phyloP scores from a whole-genome alignment of 2,797 vertebrate species.

The Poecilia wingei region DNA sequence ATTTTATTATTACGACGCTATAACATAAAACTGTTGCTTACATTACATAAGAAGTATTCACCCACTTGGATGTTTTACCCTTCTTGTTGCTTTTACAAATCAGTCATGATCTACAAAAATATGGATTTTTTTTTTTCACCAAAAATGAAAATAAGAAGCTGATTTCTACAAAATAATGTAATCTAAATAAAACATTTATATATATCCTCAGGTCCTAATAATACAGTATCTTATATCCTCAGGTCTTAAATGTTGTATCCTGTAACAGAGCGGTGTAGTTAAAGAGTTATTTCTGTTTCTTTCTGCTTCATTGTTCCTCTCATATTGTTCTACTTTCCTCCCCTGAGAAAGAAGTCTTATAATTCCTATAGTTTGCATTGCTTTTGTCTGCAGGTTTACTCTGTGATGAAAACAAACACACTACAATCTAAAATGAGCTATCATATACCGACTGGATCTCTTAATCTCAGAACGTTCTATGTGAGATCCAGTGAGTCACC shows the following conservation, averaged over 20 bases:
- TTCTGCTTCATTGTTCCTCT: neutral
- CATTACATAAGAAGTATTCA: neutral
- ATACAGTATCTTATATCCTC: neutral
- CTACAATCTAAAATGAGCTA: slow-evolving; percentile 32
- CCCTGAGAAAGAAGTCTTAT: slow-evolving; percentile 19
- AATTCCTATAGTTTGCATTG: slow-evolving; percentile 15
- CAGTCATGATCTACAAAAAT: no score
- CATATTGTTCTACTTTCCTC: neutral
- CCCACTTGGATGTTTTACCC: no score
- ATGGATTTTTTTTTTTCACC: no score
- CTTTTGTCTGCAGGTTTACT: slow-evolving; percentile 30
- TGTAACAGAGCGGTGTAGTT: neutral
- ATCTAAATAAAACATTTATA: neutral
- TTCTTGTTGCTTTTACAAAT: no score
- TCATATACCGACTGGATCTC: slow-evolving; percentile 36
- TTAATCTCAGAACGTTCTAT: slow-evolving; percentile 20
- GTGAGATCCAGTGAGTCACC: slow-evolving; percentile 47
- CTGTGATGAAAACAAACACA: slow-evolving; percentile 6
- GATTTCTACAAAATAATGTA: no score
- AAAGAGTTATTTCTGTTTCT: neutral
- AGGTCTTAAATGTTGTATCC: neutral
- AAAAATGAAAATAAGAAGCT: no score
- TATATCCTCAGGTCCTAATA: neutral
- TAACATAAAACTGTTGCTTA: neutral
- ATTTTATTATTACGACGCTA: neutral